These are phyloP conservation scores for Xestoiulus laeticollis DNA, from an alignment of 2,888 invertebrate species.

Conservation along the genomic window DNA sequence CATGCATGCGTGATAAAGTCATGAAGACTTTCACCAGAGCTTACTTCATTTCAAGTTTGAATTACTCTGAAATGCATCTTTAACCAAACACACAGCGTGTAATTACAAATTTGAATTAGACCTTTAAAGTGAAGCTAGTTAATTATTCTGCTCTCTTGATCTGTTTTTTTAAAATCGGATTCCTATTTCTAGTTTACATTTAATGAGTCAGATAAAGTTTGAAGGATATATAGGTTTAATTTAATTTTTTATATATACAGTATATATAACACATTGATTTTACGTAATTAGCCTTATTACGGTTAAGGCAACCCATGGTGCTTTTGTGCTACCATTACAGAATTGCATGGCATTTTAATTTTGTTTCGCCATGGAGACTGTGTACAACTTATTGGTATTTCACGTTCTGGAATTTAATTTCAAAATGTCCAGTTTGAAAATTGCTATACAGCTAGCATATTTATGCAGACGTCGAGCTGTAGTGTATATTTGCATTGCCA, in stretches of 20 bases:
- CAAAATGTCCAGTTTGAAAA: background rate
- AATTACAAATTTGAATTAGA: conserved; percentile 35
- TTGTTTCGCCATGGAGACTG: background rate
- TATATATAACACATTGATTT: too few species aligned
- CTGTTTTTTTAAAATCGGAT: background rate
- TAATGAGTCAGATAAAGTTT: background rate
- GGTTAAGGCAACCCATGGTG: too few species aligned
- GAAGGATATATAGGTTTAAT: too few species aligned
- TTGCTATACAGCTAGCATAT: background rate
- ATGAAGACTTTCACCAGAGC: background rate
- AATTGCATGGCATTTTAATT: background rate
- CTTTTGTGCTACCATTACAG: background rate
- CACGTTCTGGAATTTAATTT: background rate
- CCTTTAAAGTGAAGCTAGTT: background rate
- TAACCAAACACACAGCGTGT: background rate
- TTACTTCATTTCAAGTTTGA: background rate
- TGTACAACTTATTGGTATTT: background rate
- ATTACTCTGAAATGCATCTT: background rate
- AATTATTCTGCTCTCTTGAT: background rate
- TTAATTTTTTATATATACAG: too few species aligned
- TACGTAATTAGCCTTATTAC: too few species aligned
- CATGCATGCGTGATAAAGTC: background rate
- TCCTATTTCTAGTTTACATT: background rate
- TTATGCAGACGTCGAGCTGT: too few species aligned
- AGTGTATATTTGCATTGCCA: background rate